phyloP scores from a whole-genome alignment of 2,113 vertebrate genomes.

The Triplophysa rosa region DNA sequence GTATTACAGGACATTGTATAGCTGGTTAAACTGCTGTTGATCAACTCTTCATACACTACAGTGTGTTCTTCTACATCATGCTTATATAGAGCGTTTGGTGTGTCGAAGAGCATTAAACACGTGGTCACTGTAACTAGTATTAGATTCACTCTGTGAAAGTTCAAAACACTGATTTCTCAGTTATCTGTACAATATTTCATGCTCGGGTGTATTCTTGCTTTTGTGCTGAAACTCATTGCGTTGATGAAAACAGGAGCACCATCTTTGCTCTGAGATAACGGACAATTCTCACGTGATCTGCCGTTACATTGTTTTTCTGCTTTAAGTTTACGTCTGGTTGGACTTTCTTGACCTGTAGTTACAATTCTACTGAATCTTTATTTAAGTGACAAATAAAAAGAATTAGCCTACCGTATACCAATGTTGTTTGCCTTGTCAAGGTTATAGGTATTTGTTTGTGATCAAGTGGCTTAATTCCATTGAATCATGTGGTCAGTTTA shows the following conservation, averaged over 20 bases:
- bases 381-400: constrained; percentile 47
- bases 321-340: constrained; percentile 32
- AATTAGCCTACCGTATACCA: background rate
- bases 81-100: constrained; percentile 15
- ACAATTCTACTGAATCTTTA: constrained; percentile 34
- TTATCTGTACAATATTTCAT: constrained; percentile 30
- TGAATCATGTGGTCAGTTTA: too few species aligned
- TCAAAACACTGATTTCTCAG: constrained; percentile 31
- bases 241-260: constrained; percentile 32
- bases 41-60: constrained; percentile 29
- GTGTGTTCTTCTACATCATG: constrained; percentile 12
- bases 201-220: constrained; percentile 33
- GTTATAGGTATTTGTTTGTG: too few species aligned
- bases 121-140: constrained; percentile 8
- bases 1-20: constrained; percentile 5
- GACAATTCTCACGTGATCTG: constrained; percentile 9
- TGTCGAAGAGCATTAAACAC: constrained; percentile 32
- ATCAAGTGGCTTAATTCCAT: too few species aligned
- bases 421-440: background rate
- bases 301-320: constrained; percentile 36
- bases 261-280: constrained; percentile 27
- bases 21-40: constrained; percentile 30
- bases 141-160: constrained; percentile 16
- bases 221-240: constrained; percentile 14
- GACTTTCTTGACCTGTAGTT: constrained; percentile 40